Base-by-base conservation (phyloP, 2,888 invertebrate genomes). In the Cerceris ruficornis region DNA sequence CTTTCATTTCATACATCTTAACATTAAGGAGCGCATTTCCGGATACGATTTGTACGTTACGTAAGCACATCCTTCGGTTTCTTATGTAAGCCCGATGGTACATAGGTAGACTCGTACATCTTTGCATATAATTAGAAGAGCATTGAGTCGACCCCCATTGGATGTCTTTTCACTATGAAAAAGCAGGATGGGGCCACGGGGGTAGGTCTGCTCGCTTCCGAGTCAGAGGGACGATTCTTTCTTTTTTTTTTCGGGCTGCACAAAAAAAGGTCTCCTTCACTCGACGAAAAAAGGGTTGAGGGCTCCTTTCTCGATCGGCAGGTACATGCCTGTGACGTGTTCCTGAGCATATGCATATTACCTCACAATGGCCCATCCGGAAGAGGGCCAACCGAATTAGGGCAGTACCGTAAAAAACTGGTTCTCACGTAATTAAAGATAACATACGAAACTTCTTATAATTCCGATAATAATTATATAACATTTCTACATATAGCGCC, bases 41-140 rank as follows among this genome's bases (percentile, higher is more conserved):
- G 82, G 73, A 73, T 67, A 69, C 68, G 77, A 73, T 73, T 83
- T 70, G 77, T 78, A 76, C 80, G 75, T 85, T 85, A 85, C 77
- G 78, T 81, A 81, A 85, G 77, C 75, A 60, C 69, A 67, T 77
- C 59, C 72, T 75, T 73, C 71, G 58, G 62, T 46, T 57, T 9
- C 74, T 83, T 74, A 77, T 81, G 80, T 81, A 83, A 80, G 68
- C 15, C 70, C 64, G 64, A 43, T 52, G 60, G 77, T 85, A 82
- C 49, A 83, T 81, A 43, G 83, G 80, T 76, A 80, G 82, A 87
- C 69, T 73, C 84, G 84, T 89, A 85, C 88, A 87, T 90, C 89
- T 90, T 91, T 91, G 91, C 91, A 92, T 92, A 91, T 91, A 91
- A 92, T 92, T 92, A 92, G 88, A 88, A 88, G 86, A 88, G 88